Evolutionary conservation across 1,140 invertebrate genomes (phyloP), one percentile per base, ranked within the genome.

Genomic region (Trissolcus basalis): DNA sequence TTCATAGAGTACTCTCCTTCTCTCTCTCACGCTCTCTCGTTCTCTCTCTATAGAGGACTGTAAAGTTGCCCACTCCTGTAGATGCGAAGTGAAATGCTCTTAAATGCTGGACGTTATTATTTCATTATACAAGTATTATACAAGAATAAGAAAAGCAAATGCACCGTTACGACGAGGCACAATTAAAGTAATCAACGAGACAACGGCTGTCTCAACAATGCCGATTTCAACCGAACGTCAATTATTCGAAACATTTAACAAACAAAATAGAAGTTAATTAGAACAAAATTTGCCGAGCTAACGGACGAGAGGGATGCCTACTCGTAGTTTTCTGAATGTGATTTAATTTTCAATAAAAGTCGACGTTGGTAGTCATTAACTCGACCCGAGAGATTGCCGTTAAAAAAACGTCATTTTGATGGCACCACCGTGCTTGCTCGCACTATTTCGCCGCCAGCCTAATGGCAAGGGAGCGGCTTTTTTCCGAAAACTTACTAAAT

Each of bases 31-130:
- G 15, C 45, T 63, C 50, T 50, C 59, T 64, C 49, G 12, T 10
- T 27, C 43, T 11, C 19, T 27, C 6, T 27, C 19, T 3, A 6
- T 27, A 27, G 19, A 27, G 19, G 19, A 27, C 6, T 27, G 19
- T 13, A 50, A n/a, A 15, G 35, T 51, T 12, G 63, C 45, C 33
- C 64, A 63, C 71, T 73, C 10, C 10, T 27, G 51, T 53, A 63
- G 51, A 74, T 63, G 71, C 51, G 63, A 44, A 65, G 33, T 67
- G 36, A 67, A 73, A 65, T 50, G 61, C 32, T 35, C 55, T 60
- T 67, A 73, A 73, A 67, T 55, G 51, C 43, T 61, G 61, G 41
- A 60, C 49, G 15, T 65, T 67, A 73, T 73, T 73, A 67, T 61
- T 67, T 60, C 61, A 50, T 73, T 58, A 27, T 55, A 55, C 41